phyloP scores from a whole-genome alignment of 2,113 vertebrate genomes.

The Mellivora capensis region DNA sequence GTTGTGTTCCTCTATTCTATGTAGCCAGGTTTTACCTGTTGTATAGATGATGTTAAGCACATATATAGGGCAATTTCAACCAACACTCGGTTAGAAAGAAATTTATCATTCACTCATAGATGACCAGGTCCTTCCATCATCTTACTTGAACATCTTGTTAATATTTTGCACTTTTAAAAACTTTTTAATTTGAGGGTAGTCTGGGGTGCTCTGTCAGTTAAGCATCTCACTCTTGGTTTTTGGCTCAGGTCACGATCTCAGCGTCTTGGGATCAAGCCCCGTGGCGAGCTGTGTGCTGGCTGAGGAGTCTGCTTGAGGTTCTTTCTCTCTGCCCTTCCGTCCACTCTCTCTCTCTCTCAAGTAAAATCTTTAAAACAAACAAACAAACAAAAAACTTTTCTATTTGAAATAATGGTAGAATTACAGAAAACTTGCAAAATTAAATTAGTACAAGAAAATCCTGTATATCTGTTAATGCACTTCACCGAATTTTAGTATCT shows the following conservation, averaged over 20 bases:
- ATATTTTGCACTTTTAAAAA: neutral
- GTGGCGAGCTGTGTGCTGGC: neutral
- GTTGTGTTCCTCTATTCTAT: neutral
- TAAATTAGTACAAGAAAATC: neutral
- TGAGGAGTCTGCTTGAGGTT: neutral
- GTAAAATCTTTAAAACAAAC: neutral
- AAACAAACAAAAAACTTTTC: neutral
- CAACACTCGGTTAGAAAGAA: neutral
- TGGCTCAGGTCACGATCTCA: neutral
- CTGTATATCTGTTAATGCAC: neutral
- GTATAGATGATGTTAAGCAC: neutral
- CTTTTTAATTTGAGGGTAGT: neutral
- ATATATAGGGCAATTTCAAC: neutral
- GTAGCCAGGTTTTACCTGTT: neutral
- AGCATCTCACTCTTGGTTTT: neutral
- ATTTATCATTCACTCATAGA: neutral
- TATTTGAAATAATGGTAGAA: neutral
- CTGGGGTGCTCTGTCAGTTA: neutral
- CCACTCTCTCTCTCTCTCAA: neutral
- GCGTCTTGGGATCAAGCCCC: neutral
- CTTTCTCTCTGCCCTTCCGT: neutral
- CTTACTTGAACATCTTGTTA: neutral
- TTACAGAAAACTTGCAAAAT: neutral
- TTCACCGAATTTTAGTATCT: neutral
- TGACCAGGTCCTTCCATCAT: neutral